Base-by-base conservation (phyloP, 2,888 invertebrate genomes). In the Drosophila birchii region DNA sequence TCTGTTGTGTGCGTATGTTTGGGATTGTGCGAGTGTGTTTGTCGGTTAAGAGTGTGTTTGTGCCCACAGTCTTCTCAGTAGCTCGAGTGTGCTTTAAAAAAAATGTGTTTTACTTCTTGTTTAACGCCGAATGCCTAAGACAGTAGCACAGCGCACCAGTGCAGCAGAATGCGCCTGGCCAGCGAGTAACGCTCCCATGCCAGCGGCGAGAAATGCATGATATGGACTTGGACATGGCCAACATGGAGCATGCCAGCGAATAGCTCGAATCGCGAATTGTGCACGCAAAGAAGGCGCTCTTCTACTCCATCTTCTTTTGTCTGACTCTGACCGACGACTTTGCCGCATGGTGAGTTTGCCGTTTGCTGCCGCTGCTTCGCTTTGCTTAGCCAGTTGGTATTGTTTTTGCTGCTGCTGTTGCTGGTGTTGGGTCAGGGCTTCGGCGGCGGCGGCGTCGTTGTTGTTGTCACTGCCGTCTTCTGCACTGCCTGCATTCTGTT, bases 291-390 rank as follows among this genome's bases (percentile, higher is more conserved):
- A 82, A 82, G 88, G 86, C 88, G 83, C 82, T 86, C 80, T 43
- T 58, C 67, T 82, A 88, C 83, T 83, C 83, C 83, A 83, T 84
- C 84, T 84, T 84, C 88, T 88, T 84, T 88, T 84, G 88, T 84
- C 84, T 84, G 84, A 86, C 86, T 72, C 73, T 72, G 74, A 66
- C 58, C 67, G 51, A 53, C 74, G 63, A 88, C 78, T 88, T 86
- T 88, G 84, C 88, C 84, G 84, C 88, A 84, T 84, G 84, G 84
- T 84, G 84, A 84, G 84, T 84, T 84, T 88, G 60, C 20, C 57
- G 60, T 43, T 57, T 60, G 60, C 53, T 58, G 53, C 53, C 38
- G 54, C 53, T 59, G 58, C 57, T 39, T 32, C 23, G 51, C 51
- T 20, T 51, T 23, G 36, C 59, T 39, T 32, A n/a, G 20, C 60